Base-by-base conservation (phyloP, 2,113 vertebrate species). In the Campylorhamphus procurvoides region DNA sequence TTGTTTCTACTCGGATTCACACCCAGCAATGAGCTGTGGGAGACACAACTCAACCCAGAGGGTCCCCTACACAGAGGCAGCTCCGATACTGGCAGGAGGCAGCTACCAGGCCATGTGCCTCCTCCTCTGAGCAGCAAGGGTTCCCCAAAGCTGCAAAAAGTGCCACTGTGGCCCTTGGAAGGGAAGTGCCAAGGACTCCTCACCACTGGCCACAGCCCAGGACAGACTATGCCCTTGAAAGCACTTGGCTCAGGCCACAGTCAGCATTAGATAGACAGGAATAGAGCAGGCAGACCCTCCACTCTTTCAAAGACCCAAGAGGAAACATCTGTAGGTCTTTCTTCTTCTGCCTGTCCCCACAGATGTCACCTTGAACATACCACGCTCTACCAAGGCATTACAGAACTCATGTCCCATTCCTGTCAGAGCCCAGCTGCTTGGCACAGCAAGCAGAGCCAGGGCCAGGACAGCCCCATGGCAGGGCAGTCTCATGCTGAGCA, bases 21-120 rank as follows among this genome's bases (percentile, higher is more conserved):
- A 39, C 11, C 14, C 63, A n/a, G 0, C 0, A 27, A 35, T 10
- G 49, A 84, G 27, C 37, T 28, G 58, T 14, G 64, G 37, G 29
- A 75, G 73, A 40, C 20, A 39, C 39, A 71, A 68, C 16, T 0
- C 3, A 76, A n/a, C 6, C 4, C 4, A 2, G 27, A 46, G 23
- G 39, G n/a, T 7, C 7, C 5, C 59, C 23, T 14, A 8, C 69
- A 62, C 29, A 58, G 68, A 0, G 0, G 35, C 33, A 0, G 1
- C 64, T n/a, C 46, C 11, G 59, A 18, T 22, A 58, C 27, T 0
- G 0, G 67, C 42, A 60, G 37, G 8, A 74, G 16, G 58, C 29
- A 80, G 39, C 31, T 49, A 47, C 49, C 1, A 7, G 40, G n/a
- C 37, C 23, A 18, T 1, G 27, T 42, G 14, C 28, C 31, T 20